Base-by-base conservation (phyloP, 2,888 invertebrate species). In the Punctoribates punctum region DNA sequence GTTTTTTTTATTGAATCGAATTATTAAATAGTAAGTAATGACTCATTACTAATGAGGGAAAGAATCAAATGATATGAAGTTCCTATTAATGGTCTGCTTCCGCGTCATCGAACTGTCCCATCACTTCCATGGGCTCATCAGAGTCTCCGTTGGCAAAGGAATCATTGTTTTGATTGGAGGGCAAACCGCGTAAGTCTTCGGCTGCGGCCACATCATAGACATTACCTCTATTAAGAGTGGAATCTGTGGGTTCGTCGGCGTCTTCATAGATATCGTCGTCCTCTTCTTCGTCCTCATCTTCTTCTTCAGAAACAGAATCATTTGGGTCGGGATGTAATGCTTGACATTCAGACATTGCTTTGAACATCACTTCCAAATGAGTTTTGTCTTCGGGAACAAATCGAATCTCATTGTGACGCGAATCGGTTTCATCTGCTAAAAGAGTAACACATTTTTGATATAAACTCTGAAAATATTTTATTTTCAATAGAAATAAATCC, bases 321-420 rank as follows among this genome's bases (percentile, higher is more conserved):
- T 87, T 86, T 15, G 90, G 89, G 83, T 92, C 92, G 3, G 92
- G 93, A 86, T 93, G 91, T 77, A 93, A 85, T 20, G 89, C 88
- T 84, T 93, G 92, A 82, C 93, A 92, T 62, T 89, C 87, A 79
- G 87, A 88, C 87, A 93, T 88, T 9, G 91, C 88, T 81, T 88
- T 87, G 83, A 90, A 93, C 86, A 93, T 89, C 15, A 85, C 84
- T 78, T 89, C 88, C 79, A 93, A 85, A 85, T 80, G 17, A 83
- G 86, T 86, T 73, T 85, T 84, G 82, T 91, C 88, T 73, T 87
- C 87, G 0, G 92, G 92, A 25, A 90, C 87, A 81, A 92, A 88
- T 84, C 90, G 86, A 81, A 92, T 86, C 83, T 92, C 91, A 17
- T 90, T 90, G 76, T 89, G 86, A 1, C 79, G 79, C 25, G 80